Percentiles rank a stretch among this genome's conserved stretches.
Conservation (phyloP, 2,797 vertebrate species). For the Bovichtus diacanthus region DNA sequence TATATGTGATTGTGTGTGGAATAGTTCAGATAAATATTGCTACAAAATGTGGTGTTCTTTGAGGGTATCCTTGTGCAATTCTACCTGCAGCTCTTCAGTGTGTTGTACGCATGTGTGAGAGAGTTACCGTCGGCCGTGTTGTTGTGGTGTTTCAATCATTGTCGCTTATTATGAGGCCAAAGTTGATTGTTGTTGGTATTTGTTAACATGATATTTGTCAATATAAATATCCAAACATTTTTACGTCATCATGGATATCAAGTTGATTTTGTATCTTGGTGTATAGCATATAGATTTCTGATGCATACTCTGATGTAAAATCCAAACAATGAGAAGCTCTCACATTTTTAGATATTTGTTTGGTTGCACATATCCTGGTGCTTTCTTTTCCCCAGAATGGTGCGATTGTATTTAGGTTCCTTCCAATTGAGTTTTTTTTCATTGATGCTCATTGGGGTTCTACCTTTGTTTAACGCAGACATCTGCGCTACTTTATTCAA, state of each 20-base stretch:
- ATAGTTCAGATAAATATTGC: constrained; percentile 71
- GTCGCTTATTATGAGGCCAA: constrained; percentile 75
- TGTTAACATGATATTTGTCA: constrained; percentile 68
- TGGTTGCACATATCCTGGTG: constrained; percentile 49
- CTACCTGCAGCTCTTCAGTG: constrained; percentile 74
- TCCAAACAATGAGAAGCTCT: constrained; percentile 39
- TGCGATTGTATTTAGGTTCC: constrained; percentile 56
- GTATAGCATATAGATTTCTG: constrained; percentile 61
- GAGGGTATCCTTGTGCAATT: constrained; percentile 72
- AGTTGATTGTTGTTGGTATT: constrained; percentile 67
- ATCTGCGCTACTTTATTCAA: constrained; percentile 67
- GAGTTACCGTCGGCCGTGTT: constrained; percentile 55
- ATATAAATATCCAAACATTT: constrained; percentile 60
- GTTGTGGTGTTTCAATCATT: constrained; percentile 65
- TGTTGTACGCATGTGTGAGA: constrained; percentile 75
- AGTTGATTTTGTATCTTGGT: constrained; percentile 70
- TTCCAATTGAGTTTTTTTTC: constrained; percentile 39
- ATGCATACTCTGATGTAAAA: constrained; percentile 63
- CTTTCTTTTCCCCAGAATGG: constrained; percentile 43
- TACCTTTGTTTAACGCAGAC: constrained; percentile 42
- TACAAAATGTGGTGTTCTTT: constrained; percentile 68
- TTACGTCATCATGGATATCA: constrained; percentile 59
- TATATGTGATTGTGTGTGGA: constrained; percentile 67
- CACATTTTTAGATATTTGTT: constrained; percentile 46
- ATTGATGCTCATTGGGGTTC: constrained; percentile 43